Evolutionary conservation across 2,797 vertebrate genomes (phyloP), one percentile per base, ranked within the genome.

Genomic region (Hafferia zeledoni): DNA sequence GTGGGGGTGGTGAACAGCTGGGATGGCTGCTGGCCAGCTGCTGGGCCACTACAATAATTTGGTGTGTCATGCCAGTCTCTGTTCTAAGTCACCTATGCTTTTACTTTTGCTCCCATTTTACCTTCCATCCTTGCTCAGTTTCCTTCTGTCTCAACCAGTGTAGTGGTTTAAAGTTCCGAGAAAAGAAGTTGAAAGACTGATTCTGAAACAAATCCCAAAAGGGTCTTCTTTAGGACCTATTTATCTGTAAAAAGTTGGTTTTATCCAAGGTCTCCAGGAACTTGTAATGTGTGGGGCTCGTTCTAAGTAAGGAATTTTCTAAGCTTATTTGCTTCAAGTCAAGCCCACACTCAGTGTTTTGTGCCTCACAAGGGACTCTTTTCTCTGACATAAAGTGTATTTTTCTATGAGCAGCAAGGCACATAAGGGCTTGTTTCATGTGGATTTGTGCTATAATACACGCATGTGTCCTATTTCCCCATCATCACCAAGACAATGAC

Each of bases 401-500:
- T 82, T 92, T 91, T 57, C 59, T 44, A 1, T 28, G 74, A 91
- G 59, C 50, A 87, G 31, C 67, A 90, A 91, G 69, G 67, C 80
- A 69, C 64, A 47, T n/a, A 79, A 86, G 25, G 59, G 33, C 44
- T 95, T 67, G 55, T 83, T 93, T 91, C 70, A 3, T 82, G 63
- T 49, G 80, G 55, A 84, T 90, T 91, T 90, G 63, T 94, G 82
- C 85, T 72, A 31, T 59, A 72, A 65, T 50, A 76, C 65, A 65
- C 0, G 28, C 30, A 57, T 69, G 82, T 83, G 79, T 63, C 91
- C 83, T 90, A 59, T 88, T 96, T 95, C 61, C 65, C 65, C 69
- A 72, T 81, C 91, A 47, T 65, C 89, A 81, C 88, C 83, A 72
- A 80, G 83, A 96, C 87, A 93, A 88, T 86, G 94, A 94, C 87